Evolutionary conservation across 2,113 vertebrate genomes (phyloP).

Genomic region (Lophura nycthemera): DNA sequence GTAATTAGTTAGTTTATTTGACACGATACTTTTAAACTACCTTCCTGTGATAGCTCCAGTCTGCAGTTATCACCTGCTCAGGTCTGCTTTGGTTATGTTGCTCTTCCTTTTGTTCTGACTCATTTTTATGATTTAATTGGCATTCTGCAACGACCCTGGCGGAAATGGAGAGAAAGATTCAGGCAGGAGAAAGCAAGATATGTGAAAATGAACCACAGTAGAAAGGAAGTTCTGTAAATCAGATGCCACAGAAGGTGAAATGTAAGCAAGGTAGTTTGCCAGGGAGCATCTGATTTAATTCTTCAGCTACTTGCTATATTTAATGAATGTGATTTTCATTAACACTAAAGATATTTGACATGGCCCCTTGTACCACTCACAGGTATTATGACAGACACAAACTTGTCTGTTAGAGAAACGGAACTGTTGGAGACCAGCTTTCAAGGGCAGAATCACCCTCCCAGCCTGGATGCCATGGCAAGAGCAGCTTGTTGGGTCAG

Average conservation of each 20-base stretch:
- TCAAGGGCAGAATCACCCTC: background rate
- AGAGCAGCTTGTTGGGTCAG: background rate
- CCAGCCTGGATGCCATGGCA: background rate
- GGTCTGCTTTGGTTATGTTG: slow-evolving; percentile 1
- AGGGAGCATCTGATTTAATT: background rate
- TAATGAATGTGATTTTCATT: accelerated
- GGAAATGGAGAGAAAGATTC: slow-evolving; percentile 13
- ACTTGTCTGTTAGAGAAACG: background rate
- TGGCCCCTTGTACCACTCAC: background rate
- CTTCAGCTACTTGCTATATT: background rate
- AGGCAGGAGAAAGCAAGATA: slow-evolving; percentile 4
- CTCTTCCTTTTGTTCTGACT: slow-evolving; percentile 45
- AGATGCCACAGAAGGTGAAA: background rate
- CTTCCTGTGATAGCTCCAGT: background rate
- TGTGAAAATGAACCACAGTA: slow-evolving; percentile 1
- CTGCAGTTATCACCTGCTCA: background rate
- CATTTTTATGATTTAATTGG: slow-evolving; percentile 52
- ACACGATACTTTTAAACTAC: background rate
- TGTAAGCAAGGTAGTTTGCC: slow-evolving; percentile 13
- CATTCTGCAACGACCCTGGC: slow-evolving; percentile 14
- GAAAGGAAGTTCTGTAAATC: slow-evolving; percentile 32
- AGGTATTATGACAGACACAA: background rate
- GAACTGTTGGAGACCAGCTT: background rate
- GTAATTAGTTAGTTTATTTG: slow-evolving; percentile 39
- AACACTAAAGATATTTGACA: background rate